Evolutionary conservation across 2,113 vertebrate species (phyloP), one percentile per base, ranked within the genome.

Genomic region (Corynorhinus townsendii): DNA sequence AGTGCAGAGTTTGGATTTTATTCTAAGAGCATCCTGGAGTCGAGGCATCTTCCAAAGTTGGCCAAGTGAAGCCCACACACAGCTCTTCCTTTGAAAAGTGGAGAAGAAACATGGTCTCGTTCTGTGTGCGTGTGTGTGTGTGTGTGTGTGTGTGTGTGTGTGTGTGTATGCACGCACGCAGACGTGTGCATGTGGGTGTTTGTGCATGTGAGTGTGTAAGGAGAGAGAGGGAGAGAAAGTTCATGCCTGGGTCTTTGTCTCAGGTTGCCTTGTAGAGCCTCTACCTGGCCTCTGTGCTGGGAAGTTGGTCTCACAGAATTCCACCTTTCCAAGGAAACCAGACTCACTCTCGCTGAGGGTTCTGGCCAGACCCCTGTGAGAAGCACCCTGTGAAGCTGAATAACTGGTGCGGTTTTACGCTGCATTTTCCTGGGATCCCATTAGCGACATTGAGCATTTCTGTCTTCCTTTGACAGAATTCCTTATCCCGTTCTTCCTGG

Each of bases 401-500:
- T 95, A 86, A 94, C 89, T 94, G 33, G 1, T 76, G 89, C 20
- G 93, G 96, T 94, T 97, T 98, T 56, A 86, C 56, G 96, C 96
- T 96, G 95, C 97, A 76, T 95, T 97, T 97, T 96, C 85, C 95
- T 93, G 92, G 97, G 97, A 97, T 72, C 38, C 92, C 92, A 72
- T 98, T 96, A 98, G 92, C 96, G 79, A 89, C 93, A 96, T 84
- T 85, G 90, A 96, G 88, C 86, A 47, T 89, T 96, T 96, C 96
- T 97, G 92, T 96, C 97, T 98, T 96, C 93, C 93, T 93, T 96
- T 20, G 56, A 95, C 90, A 86, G 95, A 96, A 66, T 96, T 97
- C 97, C 94, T 95, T 97, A 73, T 66, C n/a, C 80, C 91, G 88
- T 75, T 96, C 52, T 77, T 26, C 82, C 94, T 56, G 59, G 81